Percentiles rank a stretch among this genome's conserved stretches.
Conservation (phyloP, 1,140 invertebrate species). For the Proctacanthus coquilletti region DNA sequence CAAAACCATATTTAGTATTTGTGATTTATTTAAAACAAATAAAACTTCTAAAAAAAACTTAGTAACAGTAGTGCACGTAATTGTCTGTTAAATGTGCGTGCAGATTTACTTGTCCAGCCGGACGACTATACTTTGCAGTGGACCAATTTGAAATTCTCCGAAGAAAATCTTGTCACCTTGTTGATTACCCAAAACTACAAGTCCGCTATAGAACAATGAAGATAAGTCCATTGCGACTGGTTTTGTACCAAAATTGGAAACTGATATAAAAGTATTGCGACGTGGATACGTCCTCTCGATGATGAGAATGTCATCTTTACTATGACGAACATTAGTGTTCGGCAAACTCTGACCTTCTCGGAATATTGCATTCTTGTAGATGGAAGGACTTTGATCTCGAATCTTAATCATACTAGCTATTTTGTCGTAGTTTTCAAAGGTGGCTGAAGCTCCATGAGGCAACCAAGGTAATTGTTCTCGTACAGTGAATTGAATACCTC, state of each 20-base stretch:
- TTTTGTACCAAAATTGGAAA: constrained; percentile 47
- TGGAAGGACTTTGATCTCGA: constrained; percentile 41
- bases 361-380: constrained; percentile 49
- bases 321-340: constrained; percentile 48
- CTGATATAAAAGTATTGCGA: constrained; percentile 52
- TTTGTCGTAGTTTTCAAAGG: constrained; percentile 32
- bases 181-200: constrained; percentile 43
- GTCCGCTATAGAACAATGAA: constrained; percentile 55
- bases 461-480: constrained; percentile 41
- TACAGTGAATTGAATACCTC: constrained; percentile 30
- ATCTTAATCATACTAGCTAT: constrained; percentile 40
- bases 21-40: too few relatives aligned
- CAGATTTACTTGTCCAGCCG: constrained; percentile 51
- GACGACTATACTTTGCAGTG: constrained; percentile 45
- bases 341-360: constrained; percentile 42
- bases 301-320: constrained; percentile 45
- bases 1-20: too few relatives aligned
- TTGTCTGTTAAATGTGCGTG: too few relatives aligned
- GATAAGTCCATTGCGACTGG: constrained; percentile 50
- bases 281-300: constrained; percentile 62
- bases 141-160: constrained; percentile 40
- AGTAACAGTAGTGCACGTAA: too few relatives aligned
- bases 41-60: too few relatives aligned
- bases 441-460: constrained; percentile 30
- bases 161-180: constrained; percentile 46